phyloP scores from a whole-genome alignment of 2,113 vertebrate species.

The Prunella fulvescens region DNA sequence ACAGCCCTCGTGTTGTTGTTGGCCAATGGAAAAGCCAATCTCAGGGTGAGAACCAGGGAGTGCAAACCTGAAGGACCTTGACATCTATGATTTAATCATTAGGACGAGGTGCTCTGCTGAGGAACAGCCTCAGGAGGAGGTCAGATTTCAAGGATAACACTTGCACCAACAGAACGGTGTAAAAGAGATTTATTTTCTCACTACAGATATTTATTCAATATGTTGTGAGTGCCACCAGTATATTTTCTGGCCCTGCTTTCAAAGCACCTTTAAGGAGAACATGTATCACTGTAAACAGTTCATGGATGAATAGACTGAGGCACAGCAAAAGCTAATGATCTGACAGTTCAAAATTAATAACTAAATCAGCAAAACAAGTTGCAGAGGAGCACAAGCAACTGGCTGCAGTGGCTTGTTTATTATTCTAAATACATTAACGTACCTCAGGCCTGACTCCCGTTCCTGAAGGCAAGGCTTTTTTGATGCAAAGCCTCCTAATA shows the following conservation, averaged over 20 bases:
- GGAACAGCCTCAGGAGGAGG: neutral
- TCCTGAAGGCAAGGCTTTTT: slow-evolving; percentile 12
- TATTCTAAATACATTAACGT: neutral
- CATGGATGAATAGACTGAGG: neutral
- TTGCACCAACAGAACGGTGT: neutral
- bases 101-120: neutral
- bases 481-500: neutral
- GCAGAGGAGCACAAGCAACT: neutral
- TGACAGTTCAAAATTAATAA: neutral
- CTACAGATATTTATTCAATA: neutral
- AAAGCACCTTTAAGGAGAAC: neutral
- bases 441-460: neutral
- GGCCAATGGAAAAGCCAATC: neutral
- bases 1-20: neutral
- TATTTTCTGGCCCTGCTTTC: neutral
- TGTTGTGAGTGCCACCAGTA: neutral
- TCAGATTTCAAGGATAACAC: slow-evolving; percentile 8
- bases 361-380: neutral
- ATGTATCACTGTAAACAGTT: neutral
- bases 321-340: neutral
- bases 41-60: neutral
- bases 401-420: neutral
- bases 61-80: slow-evolving; percentile 1
- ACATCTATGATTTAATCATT: slow-evolving; percentile 13
- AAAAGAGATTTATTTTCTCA: neutral